Conservation (phyloP, 2,113 vertebrate genomes). For the Cariama cristata region DNA sequence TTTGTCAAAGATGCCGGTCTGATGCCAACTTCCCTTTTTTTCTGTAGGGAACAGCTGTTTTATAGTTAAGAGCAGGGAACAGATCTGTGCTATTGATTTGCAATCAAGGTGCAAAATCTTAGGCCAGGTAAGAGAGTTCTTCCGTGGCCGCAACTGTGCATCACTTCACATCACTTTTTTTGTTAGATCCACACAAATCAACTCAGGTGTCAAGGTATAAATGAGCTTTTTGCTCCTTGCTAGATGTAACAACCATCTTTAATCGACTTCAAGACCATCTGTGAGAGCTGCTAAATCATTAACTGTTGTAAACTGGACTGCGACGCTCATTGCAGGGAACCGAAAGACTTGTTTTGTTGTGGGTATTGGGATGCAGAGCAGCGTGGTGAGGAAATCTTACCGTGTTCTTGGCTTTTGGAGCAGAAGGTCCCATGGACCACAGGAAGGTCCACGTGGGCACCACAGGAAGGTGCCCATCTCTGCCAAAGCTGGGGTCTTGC, state of each 20-base stretch:
- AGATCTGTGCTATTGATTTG: neutral
- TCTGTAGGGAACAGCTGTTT: neutral
- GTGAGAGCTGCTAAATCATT: neutral
- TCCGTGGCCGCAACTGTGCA: neutral
- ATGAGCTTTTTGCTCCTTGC: neutral
- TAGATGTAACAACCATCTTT: neutral
- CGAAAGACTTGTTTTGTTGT: neutral
- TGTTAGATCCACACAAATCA: neutral
- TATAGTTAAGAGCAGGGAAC: neutral
- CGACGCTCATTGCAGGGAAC: accelerated
- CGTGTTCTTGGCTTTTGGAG: neutral
- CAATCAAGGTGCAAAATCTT: neutral
- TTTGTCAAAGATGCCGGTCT: neutral
- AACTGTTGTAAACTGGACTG: neutral
- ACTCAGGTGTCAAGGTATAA: neutral
- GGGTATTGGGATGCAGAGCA: accelerated
- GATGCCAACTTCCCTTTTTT: neutral
- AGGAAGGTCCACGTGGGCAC: neutral
- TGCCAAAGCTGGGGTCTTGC: neutral
- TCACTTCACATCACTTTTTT: neutral
- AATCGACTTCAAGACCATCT: neutral
- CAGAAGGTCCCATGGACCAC: neutral
- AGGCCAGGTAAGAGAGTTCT: neutral
- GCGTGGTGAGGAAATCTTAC: neutral
- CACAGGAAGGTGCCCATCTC: neutral